These are phyloP conservation scores for Hydrozoanthus gracilis DNA, from an alignment of 92 coral and sea anemone genomes.

Conservation along the genomic window DNA sequence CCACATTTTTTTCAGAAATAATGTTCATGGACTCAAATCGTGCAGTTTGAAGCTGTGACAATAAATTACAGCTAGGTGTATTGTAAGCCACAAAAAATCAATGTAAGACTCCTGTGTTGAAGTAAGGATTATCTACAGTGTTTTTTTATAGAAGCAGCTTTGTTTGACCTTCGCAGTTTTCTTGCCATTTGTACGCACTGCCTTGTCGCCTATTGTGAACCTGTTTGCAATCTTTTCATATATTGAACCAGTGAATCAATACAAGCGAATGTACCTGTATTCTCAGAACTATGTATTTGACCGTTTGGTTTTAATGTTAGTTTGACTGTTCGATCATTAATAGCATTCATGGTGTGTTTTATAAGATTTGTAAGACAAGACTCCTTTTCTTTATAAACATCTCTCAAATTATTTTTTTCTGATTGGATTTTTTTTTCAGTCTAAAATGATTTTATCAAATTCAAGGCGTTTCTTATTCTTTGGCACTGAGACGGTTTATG, in stretches of 20 bases:
- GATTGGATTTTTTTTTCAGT: not conserved
- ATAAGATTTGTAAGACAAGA: not conserved
- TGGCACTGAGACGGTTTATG: not conserved
- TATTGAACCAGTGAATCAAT: constrained; percentile 22
- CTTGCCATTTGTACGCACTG: constrained; percentile 56
- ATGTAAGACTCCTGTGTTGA: not conserved
- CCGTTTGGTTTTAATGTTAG: constrained; percentile 13
- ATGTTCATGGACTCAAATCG: constrained; percentile 6
- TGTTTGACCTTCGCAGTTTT: constrained; percentile 64
- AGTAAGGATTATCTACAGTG: constrained; percentile 36
- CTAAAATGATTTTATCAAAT: too few species aligned
- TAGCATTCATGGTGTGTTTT: not conserved
- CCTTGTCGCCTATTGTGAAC: constrained; percentile 45
- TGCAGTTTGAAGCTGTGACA: constrained; percentile 19
- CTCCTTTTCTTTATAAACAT: not conserved
- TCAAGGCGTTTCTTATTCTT: not conserved
- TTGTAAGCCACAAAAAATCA: constrained; percentile 9
- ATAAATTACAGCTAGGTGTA: constrained; percentile 1
- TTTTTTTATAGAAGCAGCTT: constrained; percentile 59
- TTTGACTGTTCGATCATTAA: not conserved
- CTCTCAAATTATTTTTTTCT: not conserved
- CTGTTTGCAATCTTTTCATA: constrained; percentile 42
- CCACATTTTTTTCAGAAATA: constrained; percentile 21
- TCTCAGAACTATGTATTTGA: not conserved
- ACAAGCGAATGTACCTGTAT: not conserved